Base-by-base conservation (phyloP, 2,888 invertebrate species). In the Xylota sylvarum region DNA sequence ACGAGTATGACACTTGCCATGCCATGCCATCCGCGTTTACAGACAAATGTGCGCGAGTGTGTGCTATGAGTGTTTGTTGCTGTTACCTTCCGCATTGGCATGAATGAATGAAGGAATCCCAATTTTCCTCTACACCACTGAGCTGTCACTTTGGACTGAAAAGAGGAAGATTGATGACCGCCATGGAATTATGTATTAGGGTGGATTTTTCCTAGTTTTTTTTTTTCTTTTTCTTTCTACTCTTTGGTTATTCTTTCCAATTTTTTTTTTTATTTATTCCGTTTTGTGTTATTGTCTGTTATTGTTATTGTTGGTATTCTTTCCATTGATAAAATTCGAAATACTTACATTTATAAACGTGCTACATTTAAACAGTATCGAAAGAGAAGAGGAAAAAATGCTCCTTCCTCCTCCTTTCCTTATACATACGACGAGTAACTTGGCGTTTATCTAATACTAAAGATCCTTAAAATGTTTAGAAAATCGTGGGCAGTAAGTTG, bases 81-180 rank as follows among this genome's bases (percentile, higher is more conserved):
- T 77, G 48, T 19, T 86, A 82, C 82, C 86, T 86, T 86, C 77
- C 77, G 72, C 77, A 62, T 72, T 78, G 86, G 69, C 64, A 85
- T 70, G 84, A 74, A 77, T 85, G 81, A 86, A 81, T 77, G 72
- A 77, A 72, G 77, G 86, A 82, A 82, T 86, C 86, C 86, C 86
- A 86, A 86, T 86, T 86, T 86, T 64, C 76, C 86, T 86, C 87
- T 84, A 85, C 88, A 86, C 92, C 91, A 91, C 92, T 91, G 89
- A 91, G 91, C 92, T 93, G 92, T 93, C 92, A 93, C 89, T 91
- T 91, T 88, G 90, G 89, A 90, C 90, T 90, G 91, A 90, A 91
- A 90, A 90, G 91, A 92, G 90, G 92, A 93, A 93, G 92, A 93
- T 93, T 93, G 92, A 93, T 93, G 92, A 92, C 93, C 92, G 92